Percentiles rank a stretch among this genome's conserved stretches.
Conservation (phyloP, 2,113 vertebrate species). For the Cardinalis cardinalis region DNA sequence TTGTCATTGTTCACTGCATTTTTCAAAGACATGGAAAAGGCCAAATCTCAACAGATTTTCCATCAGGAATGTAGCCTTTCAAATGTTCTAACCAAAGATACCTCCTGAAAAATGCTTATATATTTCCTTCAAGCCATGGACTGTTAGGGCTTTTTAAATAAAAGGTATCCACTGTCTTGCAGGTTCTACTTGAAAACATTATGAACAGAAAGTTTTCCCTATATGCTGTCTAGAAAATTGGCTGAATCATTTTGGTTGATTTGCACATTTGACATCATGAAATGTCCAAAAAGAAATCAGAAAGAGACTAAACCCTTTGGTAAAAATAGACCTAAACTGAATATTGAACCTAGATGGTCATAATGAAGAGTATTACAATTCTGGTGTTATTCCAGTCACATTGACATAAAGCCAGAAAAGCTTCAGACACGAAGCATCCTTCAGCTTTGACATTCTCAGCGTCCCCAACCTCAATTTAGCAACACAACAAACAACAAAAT, state of each 20-base stretch:
- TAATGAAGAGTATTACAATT: neutral
- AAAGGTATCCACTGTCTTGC: neutral
- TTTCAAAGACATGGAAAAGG: neutral
- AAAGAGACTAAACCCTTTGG: neutral
- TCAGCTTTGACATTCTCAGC: neutral
- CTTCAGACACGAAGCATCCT: neutral
- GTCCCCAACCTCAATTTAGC: neutral
- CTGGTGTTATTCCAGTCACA: neutral
- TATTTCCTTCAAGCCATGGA: neutral
- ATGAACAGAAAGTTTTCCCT: neutral
- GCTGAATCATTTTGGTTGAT: neutral
- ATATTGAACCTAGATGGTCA: neutral
- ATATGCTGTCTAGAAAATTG: neutral
- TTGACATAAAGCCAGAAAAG: neutral
- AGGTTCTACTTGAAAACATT: neutral
- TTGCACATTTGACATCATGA: neutral
- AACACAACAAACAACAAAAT: neutral
- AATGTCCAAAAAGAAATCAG: neutral
- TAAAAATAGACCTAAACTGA: neutral
- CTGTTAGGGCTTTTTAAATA: neutral
- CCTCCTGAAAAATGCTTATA: neutral
- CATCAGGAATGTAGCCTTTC: neutral
- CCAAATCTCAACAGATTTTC: neutral
- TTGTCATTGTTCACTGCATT: neutral
- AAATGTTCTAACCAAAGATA: neutral